A percentile compares a stretch with the other conserved stretches of the same genome.
Conservation (phyloP, 2,113 vertebrate genomes). For the Zapornia atra region DNA sequence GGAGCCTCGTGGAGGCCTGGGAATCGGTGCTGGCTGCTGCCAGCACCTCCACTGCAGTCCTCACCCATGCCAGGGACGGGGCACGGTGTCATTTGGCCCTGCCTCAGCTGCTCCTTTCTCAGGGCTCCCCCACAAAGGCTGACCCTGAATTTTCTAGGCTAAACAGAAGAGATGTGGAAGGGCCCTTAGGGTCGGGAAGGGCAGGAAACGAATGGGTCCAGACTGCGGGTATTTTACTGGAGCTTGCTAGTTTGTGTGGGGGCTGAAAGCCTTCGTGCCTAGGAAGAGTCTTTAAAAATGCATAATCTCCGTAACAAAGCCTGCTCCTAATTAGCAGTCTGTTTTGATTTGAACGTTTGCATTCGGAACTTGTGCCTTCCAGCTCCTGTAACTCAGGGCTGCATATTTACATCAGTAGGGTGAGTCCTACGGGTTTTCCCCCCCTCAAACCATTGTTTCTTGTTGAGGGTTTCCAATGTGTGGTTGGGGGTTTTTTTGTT, state of each 20-base stretch:
- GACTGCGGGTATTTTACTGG: not conserved
- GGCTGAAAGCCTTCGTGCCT: not conserved
- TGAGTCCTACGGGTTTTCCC: not conserved
- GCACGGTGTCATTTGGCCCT: not conserved
- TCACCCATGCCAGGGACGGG: not conserved
- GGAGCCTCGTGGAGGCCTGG: not conserved
- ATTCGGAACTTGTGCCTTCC: not conserved
- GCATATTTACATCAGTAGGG: not conserved
- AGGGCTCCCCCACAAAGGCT: not conserved
- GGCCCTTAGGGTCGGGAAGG: not conserved
- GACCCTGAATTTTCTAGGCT: not conserved
- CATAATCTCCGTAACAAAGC: not conserved
- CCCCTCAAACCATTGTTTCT: not conserved
- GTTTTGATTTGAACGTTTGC: not conserved
- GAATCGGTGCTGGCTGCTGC: not conserved
- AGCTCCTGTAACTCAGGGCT: not conserved
- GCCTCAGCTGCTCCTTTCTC: not conserved
- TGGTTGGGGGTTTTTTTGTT: no score
- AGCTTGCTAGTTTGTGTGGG: not conserved
- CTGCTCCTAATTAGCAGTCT: constrained; percentile 8
- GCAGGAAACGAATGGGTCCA: fast-evolving
- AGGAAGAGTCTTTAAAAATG: not conserved
- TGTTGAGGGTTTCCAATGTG: not conserved
- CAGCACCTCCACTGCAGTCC: not conserved
- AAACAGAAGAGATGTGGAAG: not conserved